phyloP scores from a whole-genome alignment of 2,797 vertebrate genomes.

The Diplodus puntazzo region DNA sequence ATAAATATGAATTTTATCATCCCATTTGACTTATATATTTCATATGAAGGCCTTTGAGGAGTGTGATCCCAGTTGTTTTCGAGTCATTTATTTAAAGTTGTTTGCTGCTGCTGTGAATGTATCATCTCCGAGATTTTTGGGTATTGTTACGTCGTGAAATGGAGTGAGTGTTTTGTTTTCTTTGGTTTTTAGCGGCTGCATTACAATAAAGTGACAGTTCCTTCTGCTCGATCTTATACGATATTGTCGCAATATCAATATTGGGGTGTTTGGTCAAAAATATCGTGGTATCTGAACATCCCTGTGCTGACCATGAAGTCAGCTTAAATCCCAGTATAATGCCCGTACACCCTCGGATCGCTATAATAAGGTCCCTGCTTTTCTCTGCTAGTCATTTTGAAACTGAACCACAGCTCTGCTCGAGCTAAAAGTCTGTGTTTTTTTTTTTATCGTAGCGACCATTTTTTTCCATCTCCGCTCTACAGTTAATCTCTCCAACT shows the following conservation, averaged over 20 bases:
- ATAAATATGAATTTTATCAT: slow-evolving; percentile 16
- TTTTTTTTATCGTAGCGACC: slow-evolving; percentile 59
- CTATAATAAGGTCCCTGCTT: slow-evolving; percentile 23
- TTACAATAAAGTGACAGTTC: too few species aligned
- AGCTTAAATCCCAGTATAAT: slow-evolving; percentile 9
- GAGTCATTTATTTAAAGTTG: slow-evolving; percentile 24
- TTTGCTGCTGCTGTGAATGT: slow-evolving; percentile 18
- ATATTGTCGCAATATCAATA: too few species aligned
- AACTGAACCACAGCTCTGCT: slow-evolving; percentile 39
- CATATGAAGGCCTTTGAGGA: slow-evolving; percentile 8
- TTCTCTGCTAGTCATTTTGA: slow-evolving; percentile 37
- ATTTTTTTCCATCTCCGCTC: slow-evolving; percentile 73
- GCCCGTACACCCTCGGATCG: slow-evolving; percentile 15
- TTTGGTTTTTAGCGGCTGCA: too few species aligned
- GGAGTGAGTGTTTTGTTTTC: too few species aligned
- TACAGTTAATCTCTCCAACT: slow-evolving; percentile 79
- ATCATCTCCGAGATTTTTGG: too few species aligned
- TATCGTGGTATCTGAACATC: too few species aligned
- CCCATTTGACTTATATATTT: slow-evolving; percentile 9
- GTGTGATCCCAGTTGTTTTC: background rate
- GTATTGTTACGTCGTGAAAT: too few species aligned
- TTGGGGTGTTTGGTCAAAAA: too few species aligned
- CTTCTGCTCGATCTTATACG: too few species aligned
- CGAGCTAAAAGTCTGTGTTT: slow-evolving; percentile 52
- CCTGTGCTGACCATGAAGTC: slow-evolving; percentile 16